Percentiles rank a stretch among this genome's conserved stretches.
Evolutionary conservation across 2,797 vertebrate species (phyloP).

Genomic region (Tangara arthus): DNA sequence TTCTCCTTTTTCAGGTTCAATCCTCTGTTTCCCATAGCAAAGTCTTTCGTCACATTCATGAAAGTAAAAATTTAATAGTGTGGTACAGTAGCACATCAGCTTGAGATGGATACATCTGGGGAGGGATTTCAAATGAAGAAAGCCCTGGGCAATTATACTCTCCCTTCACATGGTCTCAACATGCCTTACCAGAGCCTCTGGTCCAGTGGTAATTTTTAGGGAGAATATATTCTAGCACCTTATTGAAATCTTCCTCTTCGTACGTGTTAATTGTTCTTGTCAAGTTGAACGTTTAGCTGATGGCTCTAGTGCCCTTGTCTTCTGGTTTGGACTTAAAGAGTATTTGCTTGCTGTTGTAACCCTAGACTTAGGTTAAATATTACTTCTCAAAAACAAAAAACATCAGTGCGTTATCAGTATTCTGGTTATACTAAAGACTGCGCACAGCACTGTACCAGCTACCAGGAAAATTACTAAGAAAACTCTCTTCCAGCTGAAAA

Average conservation of each 20-base stretch:
- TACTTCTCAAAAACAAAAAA: background rate
- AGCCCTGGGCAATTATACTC: background rate
- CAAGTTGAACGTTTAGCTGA: background rate
- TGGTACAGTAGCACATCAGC: background rate
- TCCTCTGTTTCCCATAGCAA: background rate
- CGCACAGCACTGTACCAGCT: background rate
- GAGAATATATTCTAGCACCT: too few relatives aligned
- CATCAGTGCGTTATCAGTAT: background rate
- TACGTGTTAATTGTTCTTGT: background rate
- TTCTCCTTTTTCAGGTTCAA: background rate
- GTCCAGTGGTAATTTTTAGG: background rate
- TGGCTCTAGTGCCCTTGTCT: background rate
- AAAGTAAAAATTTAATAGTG: background rate
- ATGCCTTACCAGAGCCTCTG: background rate
- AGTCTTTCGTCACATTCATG: accelerated
- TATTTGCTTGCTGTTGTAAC: background rate
- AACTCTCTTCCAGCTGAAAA: background rate
- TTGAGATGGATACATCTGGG: background rate
- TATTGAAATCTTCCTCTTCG: background rate
- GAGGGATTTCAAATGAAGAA: background rate
- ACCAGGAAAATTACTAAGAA: background rate
- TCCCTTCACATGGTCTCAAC: background rate
- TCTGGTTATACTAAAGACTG: background rate
- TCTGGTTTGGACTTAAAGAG: too few relatives aligned
- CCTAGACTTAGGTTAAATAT: background rate